A percentile compares a stretch with the other conserved stretches of the same genome.
Evolutionary conservation across 2,113 vertebrate genomes (phyloP).

Genomic region (Plecturocebus donacophilus): DNA sequence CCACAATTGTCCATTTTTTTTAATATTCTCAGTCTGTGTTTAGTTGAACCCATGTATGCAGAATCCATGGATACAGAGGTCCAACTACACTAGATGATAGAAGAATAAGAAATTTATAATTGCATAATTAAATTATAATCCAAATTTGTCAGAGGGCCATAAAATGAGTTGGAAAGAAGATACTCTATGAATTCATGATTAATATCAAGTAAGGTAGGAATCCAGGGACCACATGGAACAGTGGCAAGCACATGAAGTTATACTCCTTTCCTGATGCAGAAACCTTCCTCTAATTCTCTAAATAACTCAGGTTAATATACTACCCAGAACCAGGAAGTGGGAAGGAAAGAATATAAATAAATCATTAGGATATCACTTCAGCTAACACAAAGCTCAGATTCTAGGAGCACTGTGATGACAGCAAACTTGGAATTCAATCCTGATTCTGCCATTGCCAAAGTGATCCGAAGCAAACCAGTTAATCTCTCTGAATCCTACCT

Average conservation of each 20-base stretch:
- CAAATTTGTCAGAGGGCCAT: slow-evolving; percentile 24
- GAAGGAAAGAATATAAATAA: neutral
- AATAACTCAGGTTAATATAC: neutral
- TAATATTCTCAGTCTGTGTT: neutral
- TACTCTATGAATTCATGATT: neutral
- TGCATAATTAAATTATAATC: neutral
- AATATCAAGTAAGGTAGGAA: neutral
- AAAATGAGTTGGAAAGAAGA: slow-evolving; percentile 19
- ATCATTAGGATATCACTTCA: neutral
- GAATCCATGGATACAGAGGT: neutral
- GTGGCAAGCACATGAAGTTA: neutral
- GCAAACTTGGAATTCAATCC: neutral
- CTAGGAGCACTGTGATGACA: neutral
- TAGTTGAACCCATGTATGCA: neutral
- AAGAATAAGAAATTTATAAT: neutral
- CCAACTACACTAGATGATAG: neutral
- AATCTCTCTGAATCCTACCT: neutral
- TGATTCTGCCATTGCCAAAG: neutral
- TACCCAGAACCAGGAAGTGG: neutral
- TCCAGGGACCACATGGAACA: neutral
- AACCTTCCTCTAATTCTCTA: neutral
- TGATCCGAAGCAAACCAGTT: neutral
- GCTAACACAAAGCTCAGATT: neutral
- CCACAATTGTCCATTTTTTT: neutral
- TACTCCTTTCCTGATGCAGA: neutral